A percentile compares a stretch with the other conserved stretches of the same genome.
These are phyloP conservation scores for Nesometra sesokonis DNA, from an alignment of 35 echinoderm and acorn worm genomes.

Conservation along the genomic window DNA sequence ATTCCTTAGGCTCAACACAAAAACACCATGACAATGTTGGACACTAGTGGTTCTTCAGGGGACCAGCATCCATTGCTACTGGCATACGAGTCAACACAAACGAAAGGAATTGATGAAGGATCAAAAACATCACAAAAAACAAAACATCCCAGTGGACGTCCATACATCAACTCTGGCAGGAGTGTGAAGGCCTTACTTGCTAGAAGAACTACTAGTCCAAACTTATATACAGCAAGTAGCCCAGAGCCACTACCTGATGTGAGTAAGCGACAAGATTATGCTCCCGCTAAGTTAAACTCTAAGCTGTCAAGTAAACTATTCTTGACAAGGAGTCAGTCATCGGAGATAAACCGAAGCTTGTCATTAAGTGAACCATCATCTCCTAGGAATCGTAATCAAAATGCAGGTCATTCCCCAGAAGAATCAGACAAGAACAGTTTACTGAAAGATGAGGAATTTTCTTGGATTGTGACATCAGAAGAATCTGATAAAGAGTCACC, in stretches of 20 bases:
- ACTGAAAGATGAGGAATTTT: not conserved
- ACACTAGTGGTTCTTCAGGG: not conserved
- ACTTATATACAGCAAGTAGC: not conserved
- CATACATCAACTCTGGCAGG: too few relatives aligned
- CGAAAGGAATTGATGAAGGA: not conserved
- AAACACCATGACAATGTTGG: constrained; percentile 22
- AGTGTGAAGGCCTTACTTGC: not conserved
- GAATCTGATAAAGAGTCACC: not conserved
- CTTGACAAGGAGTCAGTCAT: not conserved
- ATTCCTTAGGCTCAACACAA: constrained; percentile 30
- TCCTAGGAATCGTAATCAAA: not conserved
- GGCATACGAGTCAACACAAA: not conserved
- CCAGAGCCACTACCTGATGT: not conserved
- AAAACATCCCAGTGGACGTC: not conserved
- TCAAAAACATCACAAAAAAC: not conserved
- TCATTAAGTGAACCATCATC: not conserved
- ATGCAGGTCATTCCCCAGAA: not conserved
- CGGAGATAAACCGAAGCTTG: not conserved
- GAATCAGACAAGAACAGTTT: not conserved
- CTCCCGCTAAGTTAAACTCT: not conserved
- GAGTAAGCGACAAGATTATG: not conserved
- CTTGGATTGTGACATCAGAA: not conserved
- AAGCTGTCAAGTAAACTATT: not conserved
- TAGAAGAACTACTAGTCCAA: not conserved
- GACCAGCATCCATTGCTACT: not conserved